These are phyloP conservation scores for Drosophila pseudoananassae DNA, from an alignment of 1,140 invertebrate genomes.

Conservation along the genomic window DNA sequence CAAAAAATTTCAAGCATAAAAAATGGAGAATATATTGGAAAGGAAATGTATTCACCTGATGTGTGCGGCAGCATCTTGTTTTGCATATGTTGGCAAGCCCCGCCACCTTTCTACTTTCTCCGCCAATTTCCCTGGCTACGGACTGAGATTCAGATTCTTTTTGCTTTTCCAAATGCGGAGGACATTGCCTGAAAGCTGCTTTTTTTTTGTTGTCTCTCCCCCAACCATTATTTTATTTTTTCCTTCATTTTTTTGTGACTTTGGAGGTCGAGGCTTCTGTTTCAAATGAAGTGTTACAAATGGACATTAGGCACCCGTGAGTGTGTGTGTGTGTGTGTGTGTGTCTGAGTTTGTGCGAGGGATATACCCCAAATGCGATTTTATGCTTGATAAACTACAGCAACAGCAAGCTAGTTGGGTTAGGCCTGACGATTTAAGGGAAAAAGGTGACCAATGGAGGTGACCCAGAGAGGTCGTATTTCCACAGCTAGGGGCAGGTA, in stretches of 20 bases:
- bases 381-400: conserved; percentile 80
- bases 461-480: conserved; percentile 24
- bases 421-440: conserved; percentile 52
- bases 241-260: conserved; percentile 47
- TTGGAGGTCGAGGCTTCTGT: conserved; percentile 68
- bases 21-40: neutral
- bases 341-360: no score
- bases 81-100: conserved; percentile 37
- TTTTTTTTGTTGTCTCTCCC: neutral
- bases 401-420: conserved; percentile 57
- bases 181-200: conserved; percentile 28
- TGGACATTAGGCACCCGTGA: conserved; percentile 64
- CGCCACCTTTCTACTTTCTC: conserved; percentile 6
- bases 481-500: neutral
- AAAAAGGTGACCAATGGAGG: conserved; percentile 10
- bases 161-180: conserved; percentile 13
- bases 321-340: conserved; percentile 11
- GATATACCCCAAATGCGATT: conserved; percentile 69
- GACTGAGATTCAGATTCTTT: conserved; percentile 18
- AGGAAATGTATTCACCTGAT: conserved; percentile 36
- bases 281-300: conserved; percentile 81
- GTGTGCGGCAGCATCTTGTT: conserved; percentile 29
- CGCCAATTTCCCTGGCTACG: neutral
- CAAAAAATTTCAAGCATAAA: no score
- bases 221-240: neutral